A percentile compares a stretch with the other conserved stretches of the same genome.
phyloP scores from a whole-genome alignment of 2,888 invertebrate genomes.

The Dryococelus australis region DNA sequence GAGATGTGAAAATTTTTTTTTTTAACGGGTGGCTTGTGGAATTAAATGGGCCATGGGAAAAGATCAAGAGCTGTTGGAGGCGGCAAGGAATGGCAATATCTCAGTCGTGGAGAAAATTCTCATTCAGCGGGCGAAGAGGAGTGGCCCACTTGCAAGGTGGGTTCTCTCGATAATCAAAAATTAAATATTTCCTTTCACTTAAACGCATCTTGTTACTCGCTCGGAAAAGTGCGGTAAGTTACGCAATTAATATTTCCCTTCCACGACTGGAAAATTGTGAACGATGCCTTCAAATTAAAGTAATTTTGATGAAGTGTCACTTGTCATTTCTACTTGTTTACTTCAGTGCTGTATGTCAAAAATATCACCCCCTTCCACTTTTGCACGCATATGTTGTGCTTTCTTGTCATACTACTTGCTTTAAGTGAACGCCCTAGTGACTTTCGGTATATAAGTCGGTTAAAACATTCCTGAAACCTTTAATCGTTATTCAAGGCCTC shows the following conservation, averaged over 20 bases:
- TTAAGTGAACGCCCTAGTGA: background rate
- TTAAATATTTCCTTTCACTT: conserved; percentile 32
- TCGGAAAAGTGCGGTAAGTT: background rate
- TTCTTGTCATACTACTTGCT: background rate
- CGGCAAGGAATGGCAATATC: conserved; percentile 91
- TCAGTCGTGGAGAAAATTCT: conserved; percentile 90
- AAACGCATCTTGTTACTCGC: background rate
- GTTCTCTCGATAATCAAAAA: conserved; percentile 49
- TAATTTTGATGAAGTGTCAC: background rate
- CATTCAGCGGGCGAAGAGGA: conserved; percentile 87
- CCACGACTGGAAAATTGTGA: background rate
- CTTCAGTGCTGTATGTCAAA: background rate
- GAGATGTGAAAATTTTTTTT: conserved; percentile 25
- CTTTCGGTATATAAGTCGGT: too few species aligned
- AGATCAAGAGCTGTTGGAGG: conserved; percentile 95
- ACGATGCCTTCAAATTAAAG: background rate
- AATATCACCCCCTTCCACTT: background rate
- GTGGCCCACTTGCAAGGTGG: conserved; percentile 93
- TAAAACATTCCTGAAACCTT: too few species aligned
- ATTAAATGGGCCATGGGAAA: conserved; percentile 82
- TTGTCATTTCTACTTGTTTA: background rate
- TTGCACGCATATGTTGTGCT: background rate
- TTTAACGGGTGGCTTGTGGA: conserved; percentile 54
- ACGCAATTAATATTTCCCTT: background rate
- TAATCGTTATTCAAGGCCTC: too few species aligned